Evolutionary conservation across 2,113 vertebrate species (phyloP).

Genomic region (Climacteris rufus): DNA sequence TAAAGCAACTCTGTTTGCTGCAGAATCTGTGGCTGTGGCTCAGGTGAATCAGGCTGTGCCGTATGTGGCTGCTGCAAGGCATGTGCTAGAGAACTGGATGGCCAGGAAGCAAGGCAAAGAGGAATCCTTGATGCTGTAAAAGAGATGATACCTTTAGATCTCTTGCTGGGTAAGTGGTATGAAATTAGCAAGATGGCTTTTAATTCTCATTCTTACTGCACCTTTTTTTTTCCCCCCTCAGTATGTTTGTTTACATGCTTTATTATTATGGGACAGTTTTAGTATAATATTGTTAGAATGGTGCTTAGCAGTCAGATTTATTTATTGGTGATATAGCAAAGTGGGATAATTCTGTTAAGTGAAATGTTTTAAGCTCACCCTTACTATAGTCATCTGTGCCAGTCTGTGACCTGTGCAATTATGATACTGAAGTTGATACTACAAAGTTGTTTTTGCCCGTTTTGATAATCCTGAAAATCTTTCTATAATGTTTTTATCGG

Average conservation of each 20-base stretch:
- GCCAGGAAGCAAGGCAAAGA: conserved; percentile 94
- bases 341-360: neutral
- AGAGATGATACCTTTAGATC: conserved; percentile 98
- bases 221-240: neutral
- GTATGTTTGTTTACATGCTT: neutral
- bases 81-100: conserved; percentile 95
- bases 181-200: neutral
- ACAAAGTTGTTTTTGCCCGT: neutral
- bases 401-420: neutral
- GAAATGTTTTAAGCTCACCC: neutral
- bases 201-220: neutral
- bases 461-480: neutral
- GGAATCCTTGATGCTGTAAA: conserved; percentile 98
- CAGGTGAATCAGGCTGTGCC: conserved; percentile 96
- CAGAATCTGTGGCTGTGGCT: conserved; percentile 98
- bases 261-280: neutral
- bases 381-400: neutral
- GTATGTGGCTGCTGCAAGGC: conserved; percentile 97
- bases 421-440: neutral
- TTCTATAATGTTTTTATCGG: neutral
- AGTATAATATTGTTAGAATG: neutral
- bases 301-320: neutral
- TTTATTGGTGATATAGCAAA: neutral
- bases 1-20: neutral
- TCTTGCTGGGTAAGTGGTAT: conserved; percentile 84